Evolutionary conservation across 2,113 vertebrate species (phyloP), one percentile per base, ranked within the genome.

Genomic region (Prolemur simus): DNA sequence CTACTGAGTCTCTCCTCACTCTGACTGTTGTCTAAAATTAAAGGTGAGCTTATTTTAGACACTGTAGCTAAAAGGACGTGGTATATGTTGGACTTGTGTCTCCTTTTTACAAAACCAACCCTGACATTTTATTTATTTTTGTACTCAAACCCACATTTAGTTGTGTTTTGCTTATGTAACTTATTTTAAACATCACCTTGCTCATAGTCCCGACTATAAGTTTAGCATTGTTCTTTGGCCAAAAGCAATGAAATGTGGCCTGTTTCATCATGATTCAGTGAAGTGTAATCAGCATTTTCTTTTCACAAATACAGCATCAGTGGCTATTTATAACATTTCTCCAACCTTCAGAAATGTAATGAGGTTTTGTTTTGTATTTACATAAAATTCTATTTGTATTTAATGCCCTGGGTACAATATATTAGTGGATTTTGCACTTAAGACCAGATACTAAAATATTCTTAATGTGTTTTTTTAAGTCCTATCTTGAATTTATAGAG

Each of bases 51-150:
- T 89, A 87, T 84, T 96, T 98, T 91, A 95, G 97, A 93, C n/a
- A 58, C 76, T 77, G 10, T 37, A 42, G 63, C 47, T 83, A 27
- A 92, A 93, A 90, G 25, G 39, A 66, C 14, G 8, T 64, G 34
- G 94, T 60, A 39, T 87, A 21, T 56, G 82, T 74, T 92, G 82
- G 60, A 66, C 47, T 81, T 32, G 3, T 20, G 20, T 91, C 68
- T 96, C 96, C 68, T 91, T 80, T 91, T 89, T 60, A 71, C 34
- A 80, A 86, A 94, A 66, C 56, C 69, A 95, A 63, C 80, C 34
- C 87, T 97, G 93, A 89, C 37, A 52, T 97, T 93, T 95, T 87
- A 74, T 97, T 96, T 98, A 84, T 95, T 95, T 97, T 97, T 94
- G 60, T 58, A 56, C 83, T 94, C 64, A 87, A 77, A 60, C 39